Evolutionary conservation across 2,888 invertebrate species (phyloP), one percentile per base, ranked within the genome.

Genomic region (Melanotus villosus): DNA sequence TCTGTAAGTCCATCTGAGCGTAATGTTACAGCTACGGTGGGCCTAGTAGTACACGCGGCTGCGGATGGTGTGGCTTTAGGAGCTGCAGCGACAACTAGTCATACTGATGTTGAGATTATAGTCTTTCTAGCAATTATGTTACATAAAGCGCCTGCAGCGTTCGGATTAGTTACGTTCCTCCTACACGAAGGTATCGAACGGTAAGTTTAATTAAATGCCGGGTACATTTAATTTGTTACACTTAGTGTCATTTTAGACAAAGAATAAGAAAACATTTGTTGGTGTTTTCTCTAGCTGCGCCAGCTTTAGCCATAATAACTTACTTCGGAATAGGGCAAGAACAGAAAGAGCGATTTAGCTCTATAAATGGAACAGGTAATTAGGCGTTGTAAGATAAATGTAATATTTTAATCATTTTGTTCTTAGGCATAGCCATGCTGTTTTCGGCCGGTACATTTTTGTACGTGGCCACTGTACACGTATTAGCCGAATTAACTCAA

Each of bases 401-500:
- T 2, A 2, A 32, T 10, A 32, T 34, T 34, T 34, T 34, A 34
- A 34, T 34, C 60, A 84, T 83, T 0, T 83, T 5, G n/a, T 26
- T 50, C 26, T 7, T 9, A 90, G 90, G 93, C 63, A 91, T 99
- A 68, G 97, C 99, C 0, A 98, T 99, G 98, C 85, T 99, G 32
- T 99, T 99, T 85, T 98, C 98, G 43, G 99, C 98, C 0, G 99
- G 99, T 0, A 99, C 99, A 10, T 99, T 99, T 86, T 88, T 99
- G 0, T 99, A 99, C 83, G 99, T 99, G 1, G 97, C 99, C 0
- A 99, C 99, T 0, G 98, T 99, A 0, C 99, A 99, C 84, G 98
- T 99, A 0, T 84, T 99, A 54, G 99, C 99, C 0, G 99, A 99
- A 84, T 87, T 99, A 6, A 95, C 94, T 62, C 88, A 90, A 67